A percentile compares a stretch with the other conserved stretches of the same genome.
phyloP scores from a whole-genome alignment of 2,113 vertebrate species.

The Zapus hudsonius region DNA sequence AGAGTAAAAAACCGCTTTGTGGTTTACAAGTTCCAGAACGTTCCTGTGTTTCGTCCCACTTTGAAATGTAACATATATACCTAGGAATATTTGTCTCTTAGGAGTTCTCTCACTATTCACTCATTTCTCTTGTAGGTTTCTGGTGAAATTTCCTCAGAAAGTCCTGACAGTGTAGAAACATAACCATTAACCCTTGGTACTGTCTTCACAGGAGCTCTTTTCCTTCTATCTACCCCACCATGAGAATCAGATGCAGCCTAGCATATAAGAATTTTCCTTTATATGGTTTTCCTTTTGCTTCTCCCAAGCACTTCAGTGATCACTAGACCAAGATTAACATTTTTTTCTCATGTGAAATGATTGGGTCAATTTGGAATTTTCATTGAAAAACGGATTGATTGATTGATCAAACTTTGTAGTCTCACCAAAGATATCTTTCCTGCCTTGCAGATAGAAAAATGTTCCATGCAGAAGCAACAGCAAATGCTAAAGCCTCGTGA shows the following conservation, averaged over 20 bases:
- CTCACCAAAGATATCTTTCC: not conserved
- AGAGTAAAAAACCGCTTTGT: not conserved
- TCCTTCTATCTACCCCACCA: fast-evolving
- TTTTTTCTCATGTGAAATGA: not conserved
- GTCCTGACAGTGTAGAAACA: not conserved
- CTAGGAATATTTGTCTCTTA: slow-evolving; percentile 31
- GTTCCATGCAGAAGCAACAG: not conserved
- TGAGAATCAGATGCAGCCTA: not conserved
- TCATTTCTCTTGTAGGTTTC: slow-evolving; percentile 31
- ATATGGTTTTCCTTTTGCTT: slow-evolving; percentile 22
- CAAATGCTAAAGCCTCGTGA: not conserved
- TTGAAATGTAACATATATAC: not conserved
- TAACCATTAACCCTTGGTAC: slow-evolving; percentile 9
- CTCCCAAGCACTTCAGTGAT: not conserved
- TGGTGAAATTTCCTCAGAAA: slow-evolving; percentile 38
- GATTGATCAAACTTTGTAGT: not conserved
- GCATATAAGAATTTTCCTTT: not conserved
- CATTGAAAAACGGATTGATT: not conserved
- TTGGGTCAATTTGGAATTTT: not conserved
- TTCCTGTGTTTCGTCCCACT: not conserved
- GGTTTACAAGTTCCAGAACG: not conserved
- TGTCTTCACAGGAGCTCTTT: not conserved
- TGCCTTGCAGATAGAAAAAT: not conserved
- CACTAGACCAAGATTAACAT: not conserved
- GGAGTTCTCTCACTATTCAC: not conserved